Conservation (phyloP, 2,888 invertebrate genomes). For the Melieria crassipennis region DNA sequence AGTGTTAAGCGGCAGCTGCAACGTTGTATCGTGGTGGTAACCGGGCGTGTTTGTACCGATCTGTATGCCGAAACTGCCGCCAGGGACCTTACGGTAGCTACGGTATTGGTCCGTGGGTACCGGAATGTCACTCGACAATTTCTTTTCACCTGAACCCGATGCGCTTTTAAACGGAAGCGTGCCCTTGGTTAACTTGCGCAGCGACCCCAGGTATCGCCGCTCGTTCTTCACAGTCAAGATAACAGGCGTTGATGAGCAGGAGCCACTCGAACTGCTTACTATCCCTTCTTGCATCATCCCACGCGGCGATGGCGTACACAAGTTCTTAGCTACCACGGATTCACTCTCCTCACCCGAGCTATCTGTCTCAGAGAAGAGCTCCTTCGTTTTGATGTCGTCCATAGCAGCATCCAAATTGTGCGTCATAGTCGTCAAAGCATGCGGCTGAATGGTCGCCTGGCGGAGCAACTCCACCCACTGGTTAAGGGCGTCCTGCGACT, state of each 20-base stretch:
- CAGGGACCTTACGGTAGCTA: conserved; percentile 75
- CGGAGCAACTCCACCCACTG: conserved; percentile 80
- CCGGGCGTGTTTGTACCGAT: conserved; percentile 64
- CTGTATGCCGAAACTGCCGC: conserved; percentile 67
- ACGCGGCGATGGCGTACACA: conserved; percentile 61
- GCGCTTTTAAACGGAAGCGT: conserved; percentile 64
- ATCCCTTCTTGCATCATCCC: conserved; percentile 35
- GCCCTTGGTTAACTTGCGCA: conserved; percentile 74
- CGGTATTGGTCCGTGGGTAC: conserved; percentile 83
- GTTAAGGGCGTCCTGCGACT: conserved; percentile 75
- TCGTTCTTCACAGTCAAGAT: conserved; percentile 55
- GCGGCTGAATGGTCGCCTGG: conserved; percentile 68
- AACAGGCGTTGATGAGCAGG: conserved; percentile 46
- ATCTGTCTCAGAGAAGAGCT: conserved; percentile 71
- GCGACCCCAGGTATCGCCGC: conserved; percentile 72
- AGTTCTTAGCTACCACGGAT: conserved; percentile 52
- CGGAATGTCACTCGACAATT: conserved; percentile 70
- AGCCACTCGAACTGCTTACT: not conserved
- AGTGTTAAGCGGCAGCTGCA: conserved; percentile 33
- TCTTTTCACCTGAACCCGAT: conserved; percentile 53
- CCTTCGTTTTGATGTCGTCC: conserved; percentile 49
- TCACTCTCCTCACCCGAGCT: conserved; percentile 69
- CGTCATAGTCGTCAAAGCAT: conserved; percentile 6
- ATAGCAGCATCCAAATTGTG: not conserved
- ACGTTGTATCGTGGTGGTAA: conserved; percentile 44